Percentiles rank a stretch among this genome's conserved stretches.
Conservation (phyloP, 2,113 vertebrate genomes). For the Brachypteracias leptosomus region DNA sequence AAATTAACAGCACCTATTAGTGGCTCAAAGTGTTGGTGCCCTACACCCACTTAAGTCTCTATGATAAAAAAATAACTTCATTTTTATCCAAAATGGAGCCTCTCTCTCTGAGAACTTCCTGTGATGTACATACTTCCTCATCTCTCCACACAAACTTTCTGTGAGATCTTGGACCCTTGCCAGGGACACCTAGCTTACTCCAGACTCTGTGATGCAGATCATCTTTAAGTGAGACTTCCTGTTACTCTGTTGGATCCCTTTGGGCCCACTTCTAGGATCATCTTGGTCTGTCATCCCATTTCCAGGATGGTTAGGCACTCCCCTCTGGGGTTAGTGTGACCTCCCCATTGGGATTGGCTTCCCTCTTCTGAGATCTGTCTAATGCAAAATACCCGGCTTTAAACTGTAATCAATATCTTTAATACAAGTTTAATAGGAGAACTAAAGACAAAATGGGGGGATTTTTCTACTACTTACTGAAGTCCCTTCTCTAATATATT, state of each 20-base stretch:
- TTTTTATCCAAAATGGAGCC: background rate
- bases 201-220: background rate
- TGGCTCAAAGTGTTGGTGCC: background rate
- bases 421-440: background rate
- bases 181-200: background rate
- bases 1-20: background rate
- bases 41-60: background rate
- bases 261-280: rapidly evolving
- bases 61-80: background rate
- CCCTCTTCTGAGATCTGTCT: background rate
- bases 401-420: background rate
- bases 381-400: background rate
- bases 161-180: background rate
- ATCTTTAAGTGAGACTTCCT: background rate
- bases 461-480: background rate
- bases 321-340: background rate
- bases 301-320: background rate
- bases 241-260: background rate
- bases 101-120: background rate
- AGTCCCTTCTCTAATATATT: background rate
- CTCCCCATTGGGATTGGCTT: background rate
- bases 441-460: background rate
- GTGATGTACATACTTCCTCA: background rate
- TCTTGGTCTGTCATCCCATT: background rate
- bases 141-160: background rate